Base-by-base conservation (phyloP, 2,797 vertebrate species). In the Eidolon dupreanum region DNA sequence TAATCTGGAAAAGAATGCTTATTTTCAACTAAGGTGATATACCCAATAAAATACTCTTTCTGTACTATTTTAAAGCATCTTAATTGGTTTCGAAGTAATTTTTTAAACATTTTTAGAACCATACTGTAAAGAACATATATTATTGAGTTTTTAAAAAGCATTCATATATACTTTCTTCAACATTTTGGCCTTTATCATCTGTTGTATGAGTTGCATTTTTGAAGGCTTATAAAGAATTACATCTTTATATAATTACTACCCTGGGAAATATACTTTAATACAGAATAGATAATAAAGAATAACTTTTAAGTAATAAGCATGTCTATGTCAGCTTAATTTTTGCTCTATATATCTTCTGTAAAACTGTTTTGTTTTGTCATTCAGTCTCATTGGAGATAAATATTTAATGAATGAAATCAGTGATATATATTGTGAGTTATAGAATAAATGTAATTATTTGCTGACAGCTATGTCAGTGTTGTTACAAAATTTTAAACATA, bases 221-320 rank as follows among this genome's bases (percentile, higher is more conserved):
- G 22, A 91, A 71, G 61, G 6, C 46, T 82, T 96, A 38, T 97
- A 87, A 96, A 97, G 68, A 95, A 93, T 77, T 97, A 75, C 59
- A 41, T 90, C 96, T 93, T 97, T 97, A 96, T 93, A 95, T 97
- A 98, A 96, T 97, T 97, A 15, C 38, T 53, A 92, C 93, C 88
- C 13, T 97, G 73, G 86, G 92, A 98, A 98, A 98, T 97, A 78
- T 51, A 55, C 38, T 93, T 97, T 97, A 96, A 93, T 63, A 94
- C 65, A 93, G 63, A 98, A 89, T 92, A 92, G 86, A 90, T 97
- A 97, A 96, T 98, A 98, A 97, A 97, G 68, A 95, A 77, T 95
- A 97, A 97, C 92, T 96, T 97, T 88, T 90, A 97, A 97, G 68
- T 97, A 86, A 77, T 87, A 78, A 96, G 19, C 61, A 78, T 77